Conservation (phyloP, 2,797 vertebrate genomes). For the Syngnathus acus region DNA sequence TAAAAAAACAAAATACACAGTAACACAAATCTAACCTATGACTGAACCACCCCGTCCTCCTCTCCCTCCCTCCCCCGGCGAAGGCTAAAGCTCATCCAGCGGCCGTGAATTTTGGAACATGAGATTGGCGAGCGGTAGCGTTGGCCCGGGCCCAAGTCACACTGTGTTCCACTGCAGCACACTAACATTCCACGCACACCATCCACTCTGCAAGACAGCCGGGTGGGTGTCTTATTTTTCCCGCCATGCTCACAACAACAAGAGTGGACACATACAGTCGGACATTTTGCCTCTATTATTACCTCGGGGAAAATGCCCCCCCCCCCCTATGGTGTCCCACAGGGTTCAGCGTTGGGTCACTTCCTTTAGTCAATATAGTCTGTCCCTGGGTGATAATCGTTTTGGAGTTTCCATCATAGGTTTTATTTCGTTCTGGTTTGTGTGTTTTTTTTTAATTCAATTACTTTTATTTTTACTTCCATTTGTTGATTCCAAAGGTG, state of each 20-base stretch:
- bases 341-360: no score
- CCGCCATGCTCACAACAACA: background rate
- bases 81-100: background rate
- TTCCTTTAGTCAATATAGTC: no score
- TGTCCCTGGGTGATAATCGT: no score
- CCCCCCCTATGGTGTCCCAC: no score
- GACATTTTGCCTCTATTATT: background rate
- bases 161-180: background rate
- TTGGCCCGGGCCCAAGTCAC: constrained; percentile 8
- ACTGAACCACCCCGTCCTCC: background rate
- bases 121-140: constrained; percentile 2
- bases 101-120: constrained; percentile 2
- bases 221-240: background rate
- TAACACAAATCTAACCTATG: background rate
- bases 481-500: background rate
- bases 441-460: no score
- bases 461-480: no score
- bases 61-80: background rate
- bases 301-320: background rate
- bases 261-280: background rate
- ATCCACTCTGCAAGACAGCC: background rate
- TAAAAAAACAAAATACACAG: background rate
- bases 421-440: no score
- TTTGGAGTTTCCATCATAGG: no score
- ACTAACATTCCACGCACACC: background rate